Evolutionary conservation across 2,888 invertebrate species (phyloP).

Genomic region (Zootermopsis nevadensis): DNA sequence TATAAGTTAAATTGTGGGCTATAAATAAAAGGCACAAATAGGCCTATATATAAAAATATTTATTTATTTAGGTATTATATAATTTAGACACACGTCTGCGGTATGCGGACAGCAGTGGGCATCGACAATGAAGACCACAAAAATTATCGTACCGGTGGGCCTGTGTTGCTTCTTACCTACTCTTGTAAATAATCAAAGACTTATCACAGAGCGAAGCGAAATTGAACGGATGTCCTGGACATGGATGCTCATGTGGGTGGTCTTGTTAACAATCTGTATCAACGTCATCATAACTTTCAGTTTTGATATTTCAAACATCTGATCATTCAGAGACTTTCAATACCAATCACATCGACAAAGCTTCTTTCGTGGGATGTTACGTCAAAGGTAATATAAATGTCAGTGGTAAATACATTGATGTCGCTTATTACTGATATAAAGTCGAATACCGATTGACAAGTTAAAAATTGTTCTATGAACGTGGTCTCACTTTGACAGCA

Average conservation of each 20-base stretch:
- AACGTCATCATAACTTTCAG: conserved; percentile 5
- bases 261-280: neutral
- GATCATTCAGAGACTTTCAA: neutral
- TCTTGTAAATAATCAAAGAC: neutral
- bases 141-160: neutral
- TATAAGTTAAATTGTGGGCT: too few species aligned
- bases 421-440: conserved; percentile 2
- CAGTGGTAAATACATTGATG: conserved; percentile 16
- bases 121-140: neutral
- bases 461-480: conserved; percentile 11
- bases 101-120: too few species aligned
- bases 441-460: conserved; percentile 22
- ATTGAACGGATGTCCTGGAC: neutral
- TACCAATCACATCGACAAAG: conserved; percentile 13
- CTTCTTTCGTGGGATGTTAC: neutral
- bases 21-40: too few species aligned
- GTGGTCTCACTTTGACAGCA: conserved; percentile 23
- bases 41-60: too few species aligned
- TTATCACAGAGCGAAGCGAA: neutral
- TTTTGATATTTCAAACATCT: conserved; percentile 6
- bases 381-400: conserved; percentile 13
- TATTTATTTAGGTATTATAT: too few species aligned
- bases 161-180: neutral
- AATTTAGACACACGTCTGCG: too few species aligned
- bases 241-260: neutral